Evolutionary conservation across 2,888 invertebrate species (phyloP).

Genomic region (Encarsia formosa): DNA sequence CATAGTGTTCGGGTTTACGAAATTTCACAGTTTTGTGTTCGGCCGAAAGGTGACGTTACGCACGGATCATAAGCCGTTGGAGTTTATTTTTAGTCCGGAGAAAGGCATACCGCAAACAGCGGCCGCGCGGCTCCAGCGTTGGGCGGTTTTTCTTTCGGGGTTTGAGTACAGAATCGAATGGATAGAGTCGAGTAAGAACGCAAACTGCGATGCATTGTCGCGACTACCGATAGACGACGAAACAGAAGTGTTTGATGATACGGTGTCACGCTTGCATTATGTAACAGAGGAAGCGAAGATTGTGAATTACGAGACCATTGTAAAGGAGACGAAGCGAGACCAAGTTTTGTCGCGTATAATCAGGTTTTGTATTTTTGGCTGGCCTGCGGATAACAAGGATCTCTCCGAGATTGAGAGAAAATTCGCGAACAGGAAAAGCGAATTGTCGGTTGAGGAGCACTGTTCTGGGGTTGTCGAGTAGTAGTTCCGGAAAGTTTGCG

Average conservation of each 20-base stretch:
- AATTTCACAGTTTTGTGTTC: slow-evolving; percentile 4
- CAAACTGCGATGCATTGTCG: slow-evolving; percentile 3
- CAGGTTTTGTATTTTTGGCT: background rate
- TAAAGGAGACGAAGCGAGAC: background rate
- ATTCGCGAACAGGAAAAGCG: slow-evolving; percentile 4
- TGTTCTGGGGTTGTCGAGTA: slow-evolving; percentile 23
- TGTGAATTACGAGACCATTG: no score
- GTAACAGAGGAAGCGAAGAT: background rate
- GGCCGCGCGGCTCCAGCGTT: background rate
- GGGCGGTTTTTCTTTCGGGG: background rate
- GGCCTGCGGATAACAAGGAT: background rate
- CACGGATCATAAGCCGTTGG: no score
- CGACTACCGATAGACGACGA: background rate
- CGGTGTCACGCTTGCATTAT: background rate
- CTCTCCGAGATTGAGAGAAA: slow-evolving; percentile 6
- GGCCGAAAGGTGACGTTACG: slow-evolving; percentile 2
- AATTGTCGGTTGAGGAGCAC: slow-evolving; percentile 17
- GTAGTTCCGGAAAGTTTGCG: slow-evolving; percentile 13
- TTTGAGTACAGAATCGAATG: slow-evolving; percentile 1
- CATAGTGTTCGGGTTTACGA: slow-evolving; percentile 5
- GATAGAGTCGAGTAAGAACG: background rate
- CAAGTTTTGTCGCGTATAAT: background rate
- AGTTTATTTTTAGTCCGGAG: no score
- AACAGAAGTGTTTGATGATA: background rate
- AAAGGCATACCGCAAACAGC: no score